A percentile compares a stretch with the other conserved stretches of the same genome.
phyloP scores from a whole-genome alignment of 2,797 vertebrate species.

The Bucorvus abyssinicus region DNA sequence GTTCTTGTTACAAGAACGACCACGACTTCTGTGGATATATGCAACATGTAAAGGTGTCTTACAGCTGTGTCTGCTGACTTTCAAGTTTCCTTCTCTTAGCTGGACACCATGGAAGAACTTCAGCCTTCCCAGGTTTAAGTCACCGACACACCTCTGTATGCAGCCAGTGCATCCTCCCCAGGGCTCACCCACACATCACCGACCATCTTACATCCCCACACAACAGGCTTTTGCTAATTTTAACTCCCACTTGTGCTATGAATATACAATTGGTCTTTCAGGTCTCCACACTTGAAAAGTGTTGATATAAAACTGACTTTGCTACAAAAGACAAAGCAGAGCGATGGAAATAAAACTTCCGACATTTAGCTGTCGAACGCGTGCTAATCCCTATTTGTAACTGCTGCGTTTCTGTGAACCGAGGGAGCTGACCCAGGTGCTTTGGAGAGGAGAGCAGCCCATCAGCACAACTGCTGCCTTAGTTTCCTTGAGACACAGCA shows the following conservation, averaged over 20 bases:
- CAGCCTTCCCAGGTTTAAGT: background rate
- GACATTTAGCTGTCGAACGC: background rate
- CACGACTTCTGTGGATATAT: background rate
- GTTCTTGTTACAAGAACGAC: background rate
- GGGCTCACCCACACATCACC: background rate
- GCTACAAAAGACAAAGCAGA: background rate
- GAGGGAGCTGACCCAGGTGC: background rate
- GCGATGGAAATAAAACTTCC: background rate
- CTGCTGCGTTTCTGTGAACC: background rate
- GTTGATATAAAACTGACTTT: background rate
- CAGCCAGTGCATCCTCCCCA: background rate
- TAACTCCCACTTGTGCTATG: accelerated
- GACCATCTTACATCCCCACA: background rate
- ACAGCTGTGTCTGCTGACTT: background rate
- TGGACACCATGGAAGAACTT: background rate
- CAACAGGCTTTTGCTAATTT: background rate
- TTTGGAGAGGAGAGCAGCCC: background rate
- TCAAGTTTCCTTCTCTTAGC: background rate
- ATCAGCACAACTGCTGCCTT: background rate
- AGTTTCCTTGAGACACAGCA: background rate
- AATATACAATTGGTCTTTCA: background rate
- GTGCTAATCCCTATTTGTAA: background rate
- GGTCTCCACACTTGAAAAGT: background rate
- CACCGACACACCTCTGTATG: background rate
- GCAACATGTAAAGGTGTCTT: accelerated